These are phyloP conservation scores for Drymodes brunneopygia DNA, from an alignment of 2,113 vertebrate species.

Conservation along the genomic window DNA sequence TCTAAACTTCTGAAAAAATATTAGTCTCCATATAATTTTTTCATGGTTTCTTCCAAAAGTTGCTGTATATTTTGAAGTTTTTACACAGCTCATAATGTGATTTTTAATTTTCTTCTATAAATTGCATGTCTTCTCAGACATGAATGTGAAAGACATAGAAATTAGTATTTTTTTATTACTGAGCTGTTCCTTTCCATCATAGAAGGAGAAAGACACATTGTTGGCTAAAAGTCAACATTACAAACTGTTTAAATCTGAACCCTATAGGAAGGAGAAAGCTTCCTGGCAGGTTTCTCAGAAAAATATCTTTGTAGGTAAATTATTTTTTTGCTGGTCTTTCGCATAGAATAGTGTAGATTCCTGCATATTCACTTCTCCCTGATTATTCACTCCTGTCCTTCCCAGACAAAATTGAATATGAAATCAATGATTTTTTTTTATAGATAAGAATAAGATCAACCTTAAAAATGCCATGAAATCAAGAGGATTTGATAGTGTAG, in stretches of 20 bases:
- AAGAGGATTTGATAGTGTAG: background rate
- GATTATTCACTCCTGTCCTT: background rate
- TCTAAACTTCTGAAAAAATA: background rate
- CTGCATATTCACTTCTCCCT: background rate
- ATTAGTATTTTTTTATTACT: background rate
- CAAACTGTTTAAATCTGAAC: background rate
- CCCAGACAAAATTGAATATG: background rate
- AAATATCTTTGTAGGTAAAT: background rate
- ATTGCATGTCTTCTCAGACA: background rate
- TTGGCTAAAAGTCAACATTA: background rate
- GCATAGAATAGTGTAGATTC: background rate
- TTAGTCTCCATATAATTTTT: background rate
- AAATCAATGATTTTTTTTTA: background rate
- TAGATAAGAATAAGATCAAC: background rate
- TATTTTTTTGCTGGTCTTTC: background rate
- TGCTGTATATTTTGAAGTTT: background rate
- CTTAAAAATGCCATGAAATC: background rate
- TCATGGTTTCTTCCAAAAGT: background rate
- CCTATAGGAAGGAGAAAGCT: background rate
- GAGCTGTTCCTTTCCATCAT: background rate
- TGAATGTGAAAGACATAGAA: background rate
- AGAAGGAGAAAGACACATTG: background rate
- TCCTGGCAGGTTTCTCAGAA: background rate
- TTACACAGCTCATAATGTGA: background rate
- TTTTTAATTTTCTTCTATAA: conserved; percentile 13